Evolutionary conservation across 2,797 vertebrate genomes (phyloP).

Genomic region (Gallinago stenura): DNA sequence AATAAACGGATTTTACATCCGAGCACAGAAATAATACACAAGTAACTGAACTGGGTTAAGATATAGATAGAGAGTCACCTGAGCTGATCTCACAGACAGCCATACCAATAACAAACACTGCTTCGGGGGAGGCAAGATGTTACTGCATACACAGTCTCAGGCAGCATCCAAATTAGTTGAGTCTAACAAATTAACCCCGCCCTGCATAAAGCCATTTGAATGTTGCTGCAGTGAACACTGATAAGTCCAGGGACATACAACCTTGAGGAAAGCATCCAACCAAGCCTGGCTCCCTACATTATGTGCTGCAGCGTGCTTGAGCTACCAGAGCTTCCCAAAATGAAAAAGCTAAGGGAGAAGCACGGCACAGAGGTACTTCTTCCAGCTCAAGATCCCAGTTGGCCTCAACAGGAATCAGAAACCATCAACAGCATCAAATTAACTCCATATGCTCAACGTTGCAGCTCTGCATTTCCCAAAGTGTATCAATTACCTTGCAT

Average conservation of each 20-base stretch:
- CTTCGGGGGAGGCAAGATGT: background rate
- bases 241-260: background rate
- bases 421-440: background rate
- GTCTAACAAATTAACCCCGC: background rate
- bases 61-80: background rate
- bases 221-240: background rate
- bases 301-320: rapidly evolving
- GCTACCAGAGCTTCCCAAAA: background rate
- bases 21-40: background rate
- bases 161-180: background rate
- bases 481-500: background rate
- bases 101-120: background rate
- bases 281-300: background rate
- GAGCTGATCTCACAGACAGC: background rate
- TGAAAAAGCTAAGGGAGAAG: background rate
- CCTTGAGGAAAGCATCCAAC: background rate
- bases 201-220: background rate
- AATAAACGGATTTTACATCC: background rate
- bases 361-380: background rate
- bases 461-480: background rate
- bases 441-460: background rate
- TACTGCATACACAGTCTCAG: background rate
- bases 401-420: background rate
- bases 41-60: background rate
- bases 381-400: background rate